phyloP scores from a whole-genome alignment of 2,113 vertebrate species.

The Cervus canadensis region DNA sequence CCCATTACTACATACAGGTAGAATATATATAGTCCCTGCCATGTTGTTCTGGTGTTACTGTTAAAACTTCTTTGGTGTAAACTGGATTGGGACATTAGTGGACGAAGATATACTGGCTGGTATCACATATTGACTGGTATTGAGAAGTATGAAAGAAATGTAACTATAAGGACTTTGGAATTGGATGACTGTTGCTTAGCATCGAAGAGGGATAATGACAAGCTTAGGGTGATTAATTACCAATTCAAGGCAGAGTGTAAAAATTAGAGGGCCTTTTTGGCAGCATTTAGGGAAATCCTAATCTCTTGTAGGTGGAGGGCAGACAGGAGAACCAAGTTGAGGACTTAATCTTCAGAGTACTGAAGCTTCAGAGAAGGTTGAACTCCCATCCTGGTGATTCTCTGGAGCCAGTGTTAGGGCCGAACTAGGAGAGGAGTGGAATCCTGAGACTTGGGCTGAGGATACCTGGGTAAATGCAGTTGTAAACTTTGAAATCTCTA shows the following conservation, averaged over 20 bases:
- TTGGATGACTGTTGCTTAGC: background rate
- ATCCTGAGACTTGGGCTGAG: background rate
- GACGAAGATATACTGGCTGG: background rate
- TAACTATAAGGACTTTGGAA: background rate
- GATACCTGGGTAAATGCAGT: background rate
- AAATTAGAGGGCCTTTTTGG: background rate
- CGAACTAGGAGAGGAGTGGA: background rate
- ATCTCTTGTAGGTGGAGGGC: background rate
- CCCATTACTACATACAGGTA: background rate
- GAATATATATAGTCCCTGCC: background rate
- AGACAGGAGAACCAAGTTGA: background rate
- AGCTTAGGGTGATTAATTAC: background rate
- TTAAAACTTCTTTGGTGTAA: background rate
- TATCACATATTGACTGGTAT: background rate
- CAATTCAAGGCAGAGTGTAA: conserved; percentile 6
- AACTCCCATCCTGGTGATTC: background rate
- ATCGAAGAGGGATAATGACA: background rate
- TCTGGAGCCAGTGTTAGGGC: background rate
- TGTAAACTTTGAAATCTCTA: background rate
- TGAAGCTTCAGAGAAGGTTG: background rate
- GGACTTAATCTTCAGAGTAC: background rate
- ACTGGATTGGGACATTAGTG: background rate
- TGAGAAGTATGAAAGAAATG: background rate
- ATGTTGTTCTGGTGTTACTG: background rate
- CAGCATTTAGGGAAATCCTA: background rate